Conservation (phyloP, 2,113 vertebrate genomes). For the Butastur rufipennis region DNA sequence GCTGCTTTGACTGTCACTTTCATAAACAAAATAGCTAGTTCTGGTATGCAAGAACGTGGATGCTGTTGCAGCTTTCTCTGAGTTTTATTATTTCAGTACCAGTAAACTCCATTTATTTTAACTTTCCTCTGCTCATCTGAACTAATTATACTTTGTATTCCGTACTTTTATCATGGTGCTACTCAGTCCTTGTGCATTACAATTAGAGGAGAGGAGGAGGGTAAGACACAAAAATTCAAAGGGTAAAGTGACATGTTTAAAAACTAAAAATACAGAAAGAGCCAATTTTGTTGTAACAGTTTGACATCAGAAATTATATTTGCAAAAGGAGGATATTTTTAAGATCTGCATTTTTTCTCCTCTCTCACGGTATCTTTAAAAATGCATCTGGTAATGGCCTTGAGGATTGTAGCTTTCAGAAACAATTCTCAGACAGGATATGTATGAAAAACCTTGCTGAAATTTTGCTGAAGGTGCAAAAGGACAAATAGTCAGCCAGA, state of each 20-base stretch:
- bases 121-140: not conserved
- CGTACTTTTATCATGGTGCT: not conserved
- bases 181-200: not conserved
- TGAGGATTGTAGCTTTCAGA: not conserved
- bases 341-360: not conserved
- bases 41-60: not conserved
- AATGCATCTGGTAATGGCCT: not conserved
- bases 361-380: not conserved
- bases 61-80: not conserved
- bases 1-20: not conserved
- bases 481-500: constrained; percentile 19
- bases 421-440: not conserved
- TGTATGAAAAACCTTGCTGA: not conserved
- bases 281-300: not conserved
- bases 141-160: not conserved
- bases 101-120: not conserved
- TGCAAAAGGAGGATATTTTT: not conserved
- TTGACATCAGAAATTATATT: not conserved
- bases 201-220: not conserved
- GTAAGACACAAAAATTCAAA: not conserved
- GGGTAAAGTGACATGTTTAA: not conserved
- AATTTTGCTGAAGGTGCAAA: constrained; percentile 17
- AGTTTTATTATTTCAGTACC: not conserved
- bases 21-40: not conserved
- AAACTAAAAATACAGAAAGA: not conserved